Evolutionary conservation across 2,797 vertebrate genomes (phyloP), one percentile per base, ranked within the genome.

Genomic region (Periparus ater): DNA sequence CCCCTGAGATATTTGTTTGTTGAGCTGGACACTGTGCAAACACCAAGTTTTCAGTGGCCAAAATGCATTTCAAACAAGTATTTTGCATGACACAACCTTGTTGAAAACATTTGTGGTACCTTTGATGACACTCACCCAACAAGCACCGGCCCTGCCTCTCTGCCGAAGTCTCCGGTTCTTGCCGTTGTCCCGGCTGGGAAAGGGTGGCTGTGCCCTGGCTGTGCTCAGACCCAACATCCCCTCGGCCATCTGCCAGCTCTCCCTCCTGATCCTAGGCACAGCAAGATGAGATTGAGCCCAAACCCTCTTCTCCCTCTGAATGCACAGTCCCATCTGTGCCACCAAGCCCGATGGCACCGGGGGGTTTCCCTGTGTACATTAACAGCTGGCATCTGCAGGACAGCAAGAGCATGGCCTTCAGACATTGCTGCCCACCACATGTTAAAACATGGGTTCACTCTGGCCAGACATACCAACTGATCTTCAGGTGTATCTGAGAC

Each of bases 331-430:
- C 29, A n/a, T n/a, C 7, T 25, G 17, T 54, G 44, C 44, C 55
- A 54, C n/a, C 6, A 1, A 65, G 47, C 45, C 40, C 0, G 0
- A 18, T 1, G 6, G 32, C 36, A 75, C 13, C 0, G 0, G 15
- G 8, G 88, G 11, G 13, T 25, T 67, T 50, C 10, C 40, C 5
- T 0, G 3, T 12, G 9, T 2, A 7, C 17, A 17, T 30, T 10
- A 26, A 68, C 22, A 57, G 10, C 34, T 50, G 8, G 20, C 20
- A 86, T 5, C 25, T 40, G 47, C 4, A 3, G 34, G 50, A 55
- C 58, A 62, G 55, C 65, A 45, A 34, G 19, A 65, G 8, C 1
- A 2, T 40, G 79, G 60, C 38, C 55, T 36, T 58, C 84, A 67
- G 25, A 54, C n/a, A 62, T 0, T 72, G 26, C 68, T 54, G 51